Conservation (phyloP, 2,113 vertebrate genomes). For the Tautogolabrus adspersus region DNA sequence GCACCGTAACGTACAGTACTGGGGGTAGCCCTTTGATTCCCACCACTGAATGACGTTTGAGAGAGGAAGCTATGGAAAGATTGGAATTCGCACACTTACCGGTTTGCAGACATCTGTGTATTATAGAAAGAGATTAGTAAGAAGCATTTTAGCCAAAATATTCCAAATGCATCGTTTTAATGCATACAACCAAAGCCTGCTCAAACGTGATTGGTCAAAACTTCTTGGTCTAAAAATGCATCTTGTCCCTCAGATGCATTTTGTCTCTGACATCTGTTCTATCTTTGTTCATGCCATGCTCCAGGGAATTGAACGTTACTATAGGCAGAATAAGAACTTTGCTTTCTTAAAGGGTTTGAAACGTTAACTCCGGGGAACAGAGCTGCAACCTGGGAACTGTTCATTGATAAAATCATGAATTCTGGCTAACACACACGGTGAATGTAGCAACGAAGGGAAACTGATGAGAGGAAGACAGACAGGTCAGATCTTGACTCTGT, state of each 20-base stretch:
- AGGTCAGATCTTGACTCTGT: slow-evolving; percentile 21
- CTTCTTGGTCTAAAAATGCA: neutral
- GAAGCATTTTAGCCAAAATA: neutral
- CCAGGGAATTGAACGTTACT: neutral
- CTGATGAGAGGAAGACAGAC: slow-evolving; percentile 27
- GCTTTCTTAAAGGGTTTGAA: neutral
- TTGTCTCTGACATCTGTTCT: neutral
- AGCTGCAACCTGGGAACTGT: neutral
- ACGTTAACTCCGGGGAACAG: neutral
- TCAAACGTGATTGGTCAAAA: neutral
- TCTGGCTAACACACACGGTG: slow-evolving; percentile 27
- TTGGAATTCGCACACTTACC: too few species aligned
- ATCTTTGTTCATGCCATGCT: neutral
- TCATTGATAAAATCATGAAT: slow-evolving; percentile 55
- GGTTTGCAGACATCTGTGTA: too few species aligned
- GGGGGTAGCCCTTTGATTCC: too few species aligned
- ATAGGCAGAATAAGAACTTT: slow-evolving; percentile 9
- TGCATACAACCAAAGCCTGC: neutral
- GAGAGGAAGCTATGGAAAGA: too few species aligned
- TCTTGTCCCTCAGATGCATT: neutral
- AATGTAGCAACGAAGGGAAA: neutral
- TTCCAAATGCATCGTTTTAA: neutral
- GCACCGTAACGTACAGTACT: too few species aligned
- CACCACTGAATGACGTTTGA: too few species aligned
- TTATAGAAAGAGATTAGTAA: too few species aligned